These are phyloP conservation scores for Papilio helenus DNA, from an alignment of 1,140 invertebrate genomes.

Conservation along the genomic window DNA sequence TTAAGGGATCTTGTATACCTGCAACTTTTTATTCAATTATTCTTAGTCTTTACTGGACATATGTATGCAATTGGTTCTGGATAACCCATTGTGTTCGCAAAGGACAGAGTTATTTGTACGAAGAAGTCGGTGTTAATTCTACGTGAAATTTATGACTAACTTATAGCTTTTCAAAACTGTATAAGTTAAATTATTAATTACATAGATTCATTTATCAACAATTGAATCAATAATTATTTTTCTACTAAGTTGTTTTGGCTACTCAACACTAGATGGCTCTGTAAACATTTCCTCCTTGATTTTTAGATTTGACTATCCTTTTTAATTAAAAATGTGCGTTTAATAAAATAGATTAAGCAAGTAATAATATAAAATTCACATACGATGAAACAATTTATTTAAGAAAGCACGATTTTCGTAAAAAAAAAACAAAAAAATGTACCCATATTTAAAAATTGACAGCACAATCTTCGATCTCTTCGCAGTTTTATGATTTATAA, in stretches of 20 bases:
- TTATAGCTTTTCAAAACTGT: not conserved
- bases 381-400: too few species aligned
- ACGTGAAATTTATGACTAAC: not conserved
- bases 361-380: too few species aligned
- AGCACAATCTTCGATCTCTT: not conserved
- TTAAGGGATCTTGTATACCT: not conserved
- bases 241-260: not conserved
- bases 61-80: not conserved
- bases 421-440: not conserved
- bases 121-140: not conserved
- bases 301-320: not conserved
- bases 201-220: not conserved
- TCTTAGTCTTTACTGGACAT: not conserved
- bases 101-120: not conserved
- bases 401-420: not conserved
- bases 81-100: not conserved
- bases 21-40: not conserved
- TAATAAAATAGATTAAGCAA: not conserved
- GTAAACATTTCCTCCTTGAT: not conserved
- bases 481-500: not conserved
- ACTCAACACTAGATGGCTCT: slow-evolving; percentile 8
- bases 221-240: too few species aligned
- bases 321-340: not conserved
- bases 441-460: not conserved
- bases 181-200: not conserved